Evolutionary conservation across 2,797 vertebrate species (phyloP).

Genomic region (Rhynchonycteris naso): DNA sequence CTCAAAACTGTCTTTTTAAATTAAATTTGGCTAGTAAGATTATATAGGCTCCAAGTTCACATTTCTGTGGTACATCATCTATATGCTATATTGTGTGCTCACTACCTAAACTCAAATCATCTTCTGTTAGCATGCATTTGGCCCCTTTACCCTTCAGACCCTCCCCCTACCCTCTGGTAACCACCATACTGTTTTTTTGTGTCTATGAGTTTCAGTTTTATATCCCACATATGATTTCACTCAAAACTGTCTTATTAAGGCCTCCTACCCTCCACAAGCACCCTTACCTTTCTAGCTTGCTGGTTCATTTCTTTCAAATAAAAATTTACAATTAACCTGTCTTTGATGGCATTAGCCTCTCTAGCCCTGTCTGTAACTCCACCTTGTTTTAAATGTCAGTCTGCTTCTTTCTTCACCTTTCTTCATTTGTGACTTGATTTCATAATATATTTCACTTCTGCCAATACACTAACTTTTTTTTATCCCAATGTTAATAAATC

Average conservation of each 20-base stretch:
- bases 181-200: background rate
- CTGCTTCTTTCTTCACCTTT: background rate
- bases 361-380: background rate
- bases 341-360: background rate
- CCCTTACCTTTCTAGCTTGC: background rate
- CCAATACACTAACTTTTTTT: background rate
- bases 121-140: background rate
- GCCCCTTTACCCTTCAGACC: background rate
- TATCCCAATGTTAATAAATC: background rate
- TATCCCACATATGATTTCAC: background rate
- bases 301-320: background rate
- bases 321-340: background rate
- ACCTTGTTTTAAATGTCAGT: background rate
- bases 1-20: background rate
- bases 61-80: background rate
- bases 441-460: background rate
- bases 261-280: background rate
- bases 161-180: background rate
- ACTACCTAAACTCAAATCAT: background rate
- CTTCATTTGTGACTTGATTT: background rate
- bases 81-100: background rate
- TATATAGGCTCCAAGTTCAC: background rate
- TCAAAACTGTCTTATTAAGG: background rate
- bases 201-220: background rate
- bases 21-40: background rate